Conservation (phyloP, 2,888 invertebrate species). For the Tryphoninae sp. region DNA sequence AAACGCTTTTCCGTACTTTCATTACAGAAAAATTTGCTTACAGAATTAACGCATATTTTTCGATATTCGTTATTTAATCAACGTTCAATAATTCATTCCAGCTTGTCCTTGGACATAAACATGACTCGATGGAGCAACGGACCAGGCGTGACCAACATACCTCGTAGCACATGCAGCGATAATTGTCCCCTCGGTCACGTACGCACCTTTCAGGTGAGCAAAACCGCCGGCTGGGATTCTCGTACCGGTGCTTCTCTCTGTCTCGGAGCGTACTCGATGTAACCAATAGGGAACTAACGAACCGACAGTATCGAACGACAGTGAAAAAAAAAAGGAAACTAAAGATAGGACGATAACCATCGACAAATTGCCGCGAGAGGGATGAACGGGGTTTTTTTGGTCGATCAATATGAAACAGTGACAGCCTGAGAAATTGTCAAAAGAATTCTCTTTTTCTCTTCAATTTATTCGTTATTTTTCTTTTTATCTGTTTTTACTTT, state of each 20-base stretch:
- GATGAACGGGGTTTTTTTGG: neutral
- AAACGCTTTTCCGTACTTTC: too few relatives aligned
- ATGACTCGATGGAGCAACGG: constrained; percentile 81
- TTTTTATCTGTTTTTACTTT: neutral
- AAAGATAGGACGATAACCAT: too few relatives aligned
- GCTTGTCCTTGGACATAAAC: constrained; percentile 81
- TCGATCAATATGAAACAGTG: neutral
- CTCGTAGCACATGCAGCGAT: constrained; percentile 85
- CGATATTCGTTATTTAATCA: constrained; percentile 1
- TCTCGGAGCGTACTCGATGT: neutral
- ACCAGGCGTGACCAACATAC: constrained; percentile 79
- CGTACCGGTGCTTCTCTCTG: neutral
- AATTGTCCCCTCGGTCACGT: constrained; percentile 85
- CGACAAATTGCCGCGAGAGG: too few relatives aligned
- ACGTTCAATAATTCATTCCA: constrained; percentile 68
- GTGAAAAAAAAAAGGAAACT: neutral
- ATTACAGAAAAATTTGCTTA: too few relatives aligned
- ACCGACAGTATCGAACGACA: constrained; percentile 4
- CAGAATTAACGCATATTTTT: neutral
- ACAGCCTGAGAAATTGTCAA: neutral
- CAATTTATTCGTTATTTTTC: neutral
- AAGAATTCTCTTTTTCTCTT: neutral
- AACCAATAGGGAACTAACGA: constrained; percentile 8
- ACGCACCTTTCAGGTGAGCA: constrained; percentile 83
- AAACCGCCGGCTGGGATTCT: constrained; percentile 1